Conservation (phyloP, 2,888 invertebrate genomes). For the Dolichopus griseipennis region DNA sequence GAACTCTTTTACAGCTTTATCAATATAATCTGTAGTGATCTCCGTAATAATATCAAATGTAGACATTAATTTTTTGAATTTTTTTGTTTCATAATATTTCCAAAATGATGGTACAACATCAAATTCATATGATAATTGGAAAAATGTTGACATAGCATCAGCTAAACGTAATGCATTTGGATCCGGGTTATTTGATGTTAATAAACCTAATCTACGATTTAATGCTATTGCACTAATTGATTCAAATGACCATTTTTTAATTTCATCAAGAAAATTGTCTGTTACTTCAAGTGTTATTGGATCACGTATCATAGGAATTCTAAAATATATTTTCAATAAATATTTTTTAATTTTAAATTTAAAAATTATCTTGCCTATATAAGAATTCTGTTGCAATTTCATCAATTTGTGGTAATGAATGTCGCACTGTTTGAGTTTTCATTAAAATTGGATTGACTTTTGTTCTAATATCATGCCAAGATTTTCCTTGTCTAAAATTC, state of each 20-base stretch:
- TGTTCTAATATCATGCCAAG: slow-evolving; percentile 59
- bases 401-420: slow-evolving; percentile 31
- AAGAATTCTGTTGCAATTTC: slow-evolving; percentile 33
- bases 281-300: slow-evolving; percentile 25
- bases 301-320: slow-evolving; percentile 28
- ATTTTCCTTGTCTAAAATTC: slow-evolving; percentile 50
- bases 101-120: slow-evolving; percentile 37
- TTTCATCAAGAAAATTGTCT: slow-evolving; percentile 44
- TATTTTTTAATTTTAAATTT: not conserved
- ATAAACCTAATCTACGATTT: slow-evolving; percentile 34
- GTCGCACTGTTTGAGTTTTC: slow-evolving; percentile 33
- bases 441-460: slow-evolving; percentile 43
- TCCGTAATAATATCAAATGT: slow-evolving; percentile 33
- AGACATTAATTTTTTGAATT: slow-evolving; percentile 31
- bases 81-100: slow-evolving; percentile 31
- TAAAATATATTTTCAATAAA: slow-evolving; percentile 16
- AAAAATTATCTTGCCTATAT: slow-evolving; percentile 24
- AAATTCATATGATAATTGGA: slow-evolving; percentile 30
- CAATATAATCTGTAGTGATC: slow-evolving; percentile 36
- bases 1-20: slow-evolving; percentile 34
- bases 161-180: slow-evolving; percentile 28
- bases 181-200: slow-evolving; percentile 25
- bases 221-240: slow-evolving; percentile 42
- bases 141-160: slow-evolving; percentile 30
- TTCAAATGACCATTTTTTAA: slow-evolving; percentile 54